These are phyloP conservation scores for Manis crassicaudata DNA, from an alignment of 2,797 vertebrate genomes.

Conservation along the genomic window DNA sequence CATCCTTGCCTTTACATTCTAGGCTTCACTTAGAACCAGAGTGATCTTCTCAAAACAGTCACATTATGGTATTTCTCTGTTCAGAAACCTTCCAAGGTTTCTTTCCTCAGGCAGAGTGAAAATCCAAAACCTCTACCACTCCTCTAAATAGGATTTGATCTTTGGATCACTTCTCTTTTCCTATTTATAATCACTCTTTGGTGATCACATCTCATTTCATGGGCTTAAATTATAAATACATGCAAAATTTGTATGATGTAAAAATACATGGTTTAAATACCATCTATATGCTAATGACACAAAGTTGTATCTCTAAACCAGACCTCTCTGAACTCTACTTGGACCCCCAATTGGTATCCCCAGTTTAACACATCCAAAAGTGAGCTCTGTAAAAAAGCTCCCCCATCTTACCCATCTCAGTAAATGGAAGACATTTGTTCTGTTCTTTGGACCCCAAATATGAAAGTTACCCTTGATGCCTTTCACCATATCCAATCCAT, in stretches of 20 bases:
- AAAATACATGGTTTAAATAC: not conserved
- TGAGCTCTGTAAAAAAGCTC: not conserved
- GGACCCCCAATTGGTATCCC: not conserved
- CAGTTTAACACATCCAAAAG: not conserved
- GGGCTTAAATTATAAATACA: not conserved
- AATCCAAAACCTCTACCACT: not conserved
- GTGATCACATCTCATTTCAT: not conserved
- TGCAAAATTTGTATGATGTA: too few species aligned
- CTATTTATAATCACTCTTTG: not conserved
- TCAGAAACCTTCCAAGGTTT: constrained; percentile 47
- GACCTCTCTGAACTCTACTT: not conserved
- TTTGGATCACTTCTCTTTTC: not conserved
- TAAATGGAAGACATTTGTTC: not conserved
- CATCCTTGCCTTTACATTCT: not conserved
- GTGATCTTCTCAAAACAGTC: constrained; percentile 6
- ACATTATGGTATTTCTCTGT: constrained; percentile 5
- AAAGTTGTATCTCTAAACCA: not conserved
- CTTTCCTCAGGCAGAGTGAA: constrained; percentile 38
- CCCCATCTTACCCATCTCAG: not conserved
- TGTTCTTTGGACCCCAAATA: constrained; percentile 25
- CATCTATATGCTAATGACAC: not conserved
- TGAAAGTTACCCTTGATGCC: not conserved
- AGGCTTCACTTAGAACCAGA: not conserved
- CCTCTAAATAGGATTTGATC: constrained; percentile 24
- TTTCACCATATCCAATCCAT: not conserved